phyloP scores from a whole-genome alignment of 2,888 invertebrate species.

The Plebejus argus region DNA sequence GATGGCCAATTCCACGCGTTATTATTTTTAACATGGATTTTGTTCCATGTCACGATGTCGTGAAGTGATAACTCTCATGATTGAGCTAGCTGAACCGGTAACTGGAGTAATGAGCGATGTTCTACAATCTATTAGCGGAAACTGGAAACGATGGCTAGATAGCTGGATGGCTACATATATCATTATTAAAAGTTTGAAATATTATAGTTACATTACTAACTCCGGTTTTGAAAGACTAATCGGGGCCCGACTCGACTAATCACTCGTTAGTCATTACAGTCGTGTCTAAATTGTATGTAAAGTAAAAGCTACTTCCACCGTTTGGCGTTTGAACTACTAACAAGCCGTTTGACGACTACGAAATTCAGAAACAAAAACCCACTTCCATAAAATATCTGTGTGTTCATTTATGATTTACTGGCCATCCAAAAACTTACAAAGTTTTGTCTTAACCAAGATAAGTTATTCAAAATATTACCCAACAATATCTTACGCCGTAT shows the following conservation, averaged over 20 bases:
- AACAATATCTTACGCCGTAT: slow-evolving; percentile 4
- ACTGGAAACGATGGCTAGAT: neutral
- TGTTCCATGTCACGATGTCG: neutral
- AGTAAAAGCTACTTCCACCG: no score
- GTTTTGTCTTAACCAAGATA: neutral
- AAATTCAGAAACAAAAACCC: neutral
- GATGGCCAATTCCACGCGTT: slow-evolving; percentile 16
- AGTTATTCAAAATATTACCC: neutral
- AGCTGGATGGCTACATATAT: neutral
- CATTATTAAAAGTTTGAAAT: neutral
- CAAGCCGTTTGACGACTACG: no score
- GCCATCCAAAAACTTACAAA: neutral
- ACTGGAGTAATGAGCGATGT: neutral
- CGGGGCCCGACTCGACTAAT: no score
- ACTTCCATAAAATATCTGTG: no score
- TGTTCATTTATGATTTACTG: neutral
- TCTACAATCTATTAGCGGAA: slow-evolving; percentile 3
- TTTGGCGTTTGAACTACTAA: no score
- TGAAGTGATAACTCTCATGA: neutral
- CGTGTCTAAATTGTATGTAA: no score
- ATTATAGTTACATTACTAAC: neutral
- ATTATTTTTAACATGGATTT: slow-evolving; percentile 21
- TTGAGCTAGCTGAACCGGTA: neutral
- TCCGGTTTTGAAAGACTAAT: no score
- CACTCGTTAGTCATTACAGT: no score